A percentile compares a stretch with the other conserved stretches of the same genome.
Evolutionary conservation across 2,888 invertebrate genomes (phyloP).

Genomic region (Amphimallon solstitiale): DNA sequence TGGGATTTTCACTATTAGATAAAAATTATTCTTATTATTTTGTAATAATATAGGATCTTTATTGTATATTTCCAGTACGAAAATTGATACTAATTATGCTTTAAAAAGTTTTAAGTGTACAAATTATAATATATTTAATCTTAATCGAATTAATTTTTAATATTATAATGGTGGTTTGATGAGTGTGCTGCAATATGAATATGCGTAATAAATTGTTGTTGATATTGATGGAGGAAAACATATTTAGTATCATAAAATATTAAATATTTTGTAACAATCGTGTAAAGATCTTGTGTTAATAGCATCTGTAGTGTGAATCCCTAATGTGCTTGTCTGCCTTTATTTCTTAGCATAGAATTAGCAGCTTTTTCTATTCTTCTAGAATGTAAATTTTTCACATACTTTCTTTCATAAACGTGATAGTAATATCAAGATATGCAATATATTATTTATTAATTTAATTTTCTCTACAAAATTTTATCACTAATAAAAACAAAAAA

Average conservation of each 20-base stretch:
- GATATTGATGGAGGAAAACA: not conserved
- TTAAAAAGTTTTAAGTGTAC: no score
- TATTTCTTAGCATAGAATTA: conserved; percentile 50
- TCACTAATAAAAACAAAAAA: conserved; percentile 9
- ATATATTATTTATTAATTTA: conserved; percentile 41
- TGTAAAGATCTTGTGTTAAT: not conserved
- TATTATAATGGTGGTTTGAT: no score
- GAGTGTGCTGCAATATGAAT: no score
- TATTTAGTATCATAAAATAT: conserved; percentile 2
- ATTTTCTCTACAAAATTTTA: conserved; percentile 16
- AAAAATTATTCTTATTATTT: no score
- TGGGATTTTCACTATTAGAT: no score
- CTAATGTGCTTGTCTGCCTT: conserved; percentile 39
- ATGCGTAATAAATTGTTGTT: no score
- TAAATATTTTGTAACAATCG: not conserved
- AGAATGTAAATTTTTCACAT: conserved; percentile 53
- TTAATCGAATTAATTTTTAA: no score
- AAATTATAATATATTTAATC: no score
- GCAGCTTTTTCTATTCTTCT: conserved; percentile 55
- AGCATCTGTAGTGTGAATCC: not conserved
- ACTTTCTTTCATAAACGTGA: conserved; percentile 51
- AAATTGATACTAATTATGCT: no score
- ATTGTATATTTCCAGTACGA: no score
- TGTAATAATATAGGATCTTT: no score
- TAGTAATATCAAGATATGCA: conserved; percentile 42